Percentiles rank a stretch among this genome's conserved stretches.
Evolutionary conservation across 35 echinoderm and acorn worm genomes (phyloP).

Genomic region (Holothuria glaberrima): DNA sequence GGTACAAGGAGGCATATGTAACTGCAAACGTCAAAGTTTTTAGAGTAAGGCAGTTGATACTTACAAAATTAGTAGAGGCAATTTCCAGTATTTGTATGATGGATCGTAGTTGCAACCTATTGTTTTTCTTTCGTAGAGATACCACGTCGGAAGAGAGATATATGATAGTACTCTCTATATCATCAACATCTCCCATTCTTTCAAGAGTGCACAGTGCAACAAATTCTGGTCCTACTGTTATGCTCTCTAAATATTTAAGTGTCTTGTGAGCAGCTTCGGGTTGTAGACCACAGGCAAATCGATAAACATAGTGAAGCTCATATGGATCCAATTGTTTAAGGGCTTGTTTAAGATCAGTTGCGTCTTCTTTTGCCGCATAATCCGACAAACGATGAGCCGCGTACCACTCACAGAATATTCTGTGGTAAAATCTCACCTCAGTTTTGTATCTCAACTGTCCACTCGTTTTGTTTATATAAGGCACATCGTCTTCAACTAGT

Average conservation of each 20-base stretch:
- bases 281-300: conserved; percentile 13
- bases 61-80: too few species aligned
- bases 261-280: neutral
- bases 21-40: too few species aligned
- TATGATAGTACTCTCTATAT: too few species aligned
- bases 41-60: too few species aligned
- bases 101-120: too few species aligned
- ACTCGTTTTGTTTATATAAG: neutral
- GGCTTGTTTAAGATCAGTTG: neutral
- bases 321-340: neutral
- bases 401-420: conserved; percentile 36
- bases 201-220: too few species aligned
- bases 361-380: neutral
- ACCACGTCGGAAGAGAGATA: too few species aligned
- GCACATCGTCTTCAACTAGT: neutral
- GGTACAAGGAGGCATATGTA: too few species aligned
- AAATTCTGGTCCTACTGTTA: too few species aligned
- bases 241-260: neutral
- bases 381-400: neutral
- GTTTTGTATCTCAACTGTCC: neutral
- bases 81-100: too few species aligned
- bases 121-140: too few species aligned
- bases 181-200: too few species aligned
- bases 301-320: conserved; percentile 19
- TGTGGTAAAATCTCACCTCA: conserved; percentile 6